Evolutionary conservation across 2,113 vertebrate species (phyloP).

Genomic region (Scortum barcoo): DNA sequence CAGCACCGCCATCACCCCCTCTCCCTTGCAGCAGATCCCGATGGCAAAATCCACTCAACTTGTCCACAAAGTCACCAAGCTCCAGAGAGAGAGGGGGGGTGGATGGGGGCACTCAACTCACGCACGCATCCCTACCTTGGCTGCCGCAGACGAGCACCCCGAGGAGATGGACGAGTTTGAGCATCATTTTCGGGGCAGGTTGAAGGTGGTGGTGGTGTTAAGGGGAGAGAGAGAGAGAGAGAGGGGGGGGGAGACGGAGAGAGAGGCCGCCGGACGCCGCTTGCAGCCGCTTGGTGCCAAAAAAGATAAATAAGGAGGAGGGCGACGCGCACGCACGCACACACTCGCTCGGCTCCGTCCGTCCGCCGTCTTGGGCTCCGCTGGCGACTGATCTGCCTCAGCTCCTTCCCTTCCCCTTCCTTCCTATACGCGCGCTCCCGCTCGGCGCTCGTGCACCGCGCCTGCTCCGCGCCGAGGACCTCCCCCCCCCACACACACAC

Average conservation of each 20-base stretch:
- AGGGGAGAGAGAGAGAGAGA: no score
- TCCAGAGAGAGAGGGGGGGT: no score
- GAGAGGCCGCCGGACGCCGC: constrained; percentile 68
- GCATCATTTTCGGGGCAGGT: constrained; percentile 77
- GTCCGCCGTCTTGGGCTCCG: constrained; percentile 76
- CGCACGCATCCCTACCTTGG: constrained; percentile 77
- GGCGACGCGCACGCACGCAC: constrained; percentile 52
- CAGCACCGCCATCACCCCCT: no score
- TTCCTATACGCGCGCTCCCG: constrained; percentile 76
- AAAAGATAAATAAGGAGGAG: constrained; percentile 68
- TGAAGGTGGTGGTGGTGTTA: no score
- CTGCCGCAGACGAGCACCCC: constrained; percentile 84
- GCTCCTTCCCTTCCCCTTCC: constrained; percentile 67
- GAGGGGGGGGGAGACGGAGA: no score
- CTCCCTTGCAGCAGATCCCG: constrained; percentile 52
- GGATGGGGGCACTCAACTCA: no score
- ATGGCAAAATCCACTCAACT: constrained; percentile 69
- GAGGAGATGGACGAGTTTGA: constrained; percentile 79
- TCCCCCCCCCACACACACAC: no score
- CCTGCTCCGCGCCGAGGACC: constrained; percentile 53
- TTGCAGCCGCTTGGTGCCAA: constrained; percentile 67
- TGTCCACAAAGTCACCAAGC: constrained; percentile 74
- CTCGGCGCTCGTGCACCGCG: constrained; percentile 63
- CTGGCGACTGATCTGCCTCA: constrained; percentile 72
- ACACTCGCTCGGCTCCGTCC: constrained; percentile 66